Evolutionary conservation across 2,888 invertebrate genomes (phyloP).

Genomic region (Lobophora halterata): DNA sequence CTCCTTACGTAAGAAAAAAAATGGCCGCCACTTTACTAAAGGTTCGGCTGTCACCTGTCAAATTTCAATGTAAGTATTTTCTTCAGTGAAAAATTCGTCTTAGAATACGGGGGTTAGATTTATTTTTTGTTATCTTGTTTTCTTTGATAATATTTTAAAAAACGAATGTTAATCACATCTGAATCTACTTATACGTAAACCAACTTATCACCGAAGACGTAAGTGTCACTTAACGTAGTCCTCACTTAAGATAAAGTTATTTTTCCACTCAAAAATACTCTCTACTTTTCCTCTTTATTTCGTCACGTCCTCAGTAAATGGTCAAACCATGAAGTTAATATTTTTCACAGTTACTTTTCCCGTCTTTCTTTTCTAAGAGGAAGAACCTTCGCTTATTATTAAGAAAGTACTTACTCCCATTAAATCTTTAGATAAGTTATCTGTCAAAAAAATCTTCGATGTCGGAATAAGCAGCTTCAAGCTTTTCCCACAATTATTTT

Average conservation of each 20-base stretch:
- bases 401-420: too few relatives aligned
- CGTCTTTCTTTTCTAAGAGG: not conserved
- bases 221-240: slow-evolving; percentile 22
- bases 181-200: slow-evolving; percentile 18
- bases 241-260: slow-evolving; percentile 22
- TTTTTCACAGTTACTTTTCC: slow-evolving; percentile 4
- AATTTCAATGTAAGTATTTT: too few relatives aligned
- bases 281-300: slow-evolving; percentile 14
- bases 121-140: too few relatives aligned
- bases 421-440: not conserved
- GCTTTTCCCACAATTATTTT: too few relatives aligned
- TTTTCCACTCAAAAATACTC: slow-evolving; percentile 21
- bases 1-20: too few relatives aligned
- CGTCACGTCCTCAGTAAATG: slow-evolving; percentile 14
- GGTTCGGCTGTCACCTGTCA: too few relatives aligned
- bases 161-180: slow-evolving; percentile 8
- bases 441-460: slow-evolving; percentile 2
- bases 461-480: too few relatives aligned
- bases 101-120: too few relatives aligned
- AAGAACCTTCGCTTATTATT: too few relatives aligned
- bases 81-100: too few relatives aligned
- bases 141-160: too few relatives aligned
- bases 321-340: slow-evolving; percentile 8
- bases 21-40: too few relatives aligned
- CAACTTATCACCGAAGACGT: slow-evolving; percentile 11